These are phyloP conservation scores for Borostomias antarcticus DNA, from an alignment of 2,797 vertebrate genomes.

Conservation along the genomic window DNA sequence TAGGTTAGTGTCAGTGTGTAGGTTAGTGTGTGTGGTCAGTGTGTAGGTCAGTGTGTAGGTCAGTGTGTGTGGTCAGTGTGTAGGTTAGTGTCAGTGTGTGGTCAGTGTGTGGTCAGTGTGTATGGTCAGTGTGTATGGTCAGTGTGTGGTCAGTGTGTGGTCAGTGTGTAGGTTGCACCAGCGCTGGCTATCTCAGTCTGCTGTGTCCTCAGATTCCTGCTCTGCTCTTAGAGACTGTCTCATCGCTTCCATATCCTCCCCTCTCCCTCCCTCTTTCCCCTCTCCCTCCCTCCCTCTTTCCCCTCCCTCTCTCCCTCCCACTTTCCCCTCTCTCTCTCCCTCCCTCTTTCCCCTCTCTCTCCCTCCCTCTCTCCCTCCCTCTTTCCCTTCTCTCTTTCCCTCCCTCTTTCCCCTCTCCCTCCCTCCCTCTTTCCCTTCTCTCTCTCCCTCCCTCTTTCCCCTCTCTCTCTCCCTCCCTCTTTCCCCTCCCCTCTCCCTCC, in stretches of 20 bases:
- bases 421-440: not conserved
- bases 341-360: constrained; percentile 8
- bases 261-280: not conserved
- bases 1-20: too few relatives aligned
- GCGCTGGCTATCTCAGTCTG: too few relatives aligned
- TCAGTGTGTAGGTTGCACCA: too few relatives aligned
- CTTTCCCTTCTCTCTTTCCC: not conserved
- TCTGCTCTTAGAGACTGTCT: too few relatives aligned
- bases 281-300: not conserved
- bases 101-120: too few relatives aligned
- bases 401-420: constrained; percentile 14
- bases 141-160: too few relatives aligned
- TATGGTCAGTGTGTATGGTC: too few relatives aligned
- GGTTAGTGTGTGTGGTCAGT: too few relatives aligned
- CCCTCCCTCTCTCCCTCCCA: not conserved
- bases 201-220: not conserved
- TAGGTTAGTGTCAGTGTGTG: too few relatives aligned
- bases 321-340: not conserved
- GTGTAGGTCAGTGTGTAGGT: too few relatives aligned
- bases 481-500: not conserved
- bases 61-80: too few relatives aligned
- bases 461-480: constrained; percentile 1
- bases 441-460: not conserved
- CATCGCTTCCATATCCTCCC: not conserved
- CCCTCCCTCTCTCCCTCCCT: not conserved